Percentiles rank a stretch among this genome's conserved stretches.
phyloP scores from a whole-genome alignment of 2,797 vertebrate species.

The Vultur gryphus region DNA sequence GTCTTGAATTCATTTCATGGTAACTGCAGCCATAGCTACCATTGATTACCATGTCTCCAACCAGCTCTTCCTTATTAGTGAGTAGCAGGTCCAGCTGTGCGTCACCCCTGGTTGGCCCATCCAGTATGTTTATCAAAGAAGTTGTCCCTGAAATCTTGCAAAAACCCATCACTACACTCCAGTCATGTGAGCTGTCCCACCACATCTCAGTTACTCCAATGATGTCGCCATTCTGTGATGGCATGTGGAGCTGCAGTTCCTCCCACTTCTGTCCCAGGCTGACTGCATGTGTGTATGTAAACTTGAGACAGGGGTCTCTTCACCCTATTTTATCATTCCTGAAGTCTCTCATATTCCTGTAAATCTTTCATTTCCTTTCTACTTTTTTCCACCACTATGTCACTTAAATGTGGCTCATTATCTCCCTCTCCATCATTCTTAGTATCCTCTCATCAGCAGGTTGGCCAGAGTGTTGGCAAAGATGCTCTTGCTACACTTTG shows the following conservation, averaged over 20 bases:
- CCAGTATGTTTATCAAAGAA: too few relatives aligned
- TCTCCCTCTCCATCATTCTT: background rate
- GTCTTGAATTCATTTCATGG: background rate
- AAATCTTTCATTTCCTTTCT: background rate
- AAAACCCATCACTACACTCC: background rate
- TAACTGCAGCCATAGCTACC: background rate
- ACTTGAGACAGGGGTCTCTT: background rate
- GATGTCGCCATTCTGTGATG: background rate
- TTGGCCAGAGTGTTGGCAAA: background rate
- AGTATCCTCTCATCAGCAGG: background rate
- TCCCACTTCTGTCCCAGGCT: background rate
- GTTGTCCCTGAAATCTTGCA: background rate
- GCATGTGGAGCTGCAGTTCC: background rate
- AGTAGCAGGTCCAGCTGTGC: background rate
- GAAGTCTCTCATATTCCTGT: background rate
- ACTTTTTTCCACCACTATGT: background rate
- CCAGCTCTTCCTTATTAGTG: background rate
- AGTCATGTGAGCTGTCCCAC: background rate
- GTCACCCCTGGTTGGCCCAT: background rate
- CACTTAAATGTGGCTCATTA: background rate
- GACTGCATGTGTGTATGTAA: background rate
- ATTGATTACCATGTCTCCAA: background rate
- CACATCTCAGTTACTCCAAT: background rate
- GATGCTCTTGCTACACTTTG: background rate
- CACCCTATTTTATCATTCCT: background rate